Base-by-base conservation (phyloP, 2,888 invertebrate genomes). In the Pseudococcus jackbeardsleyi region DNA sequence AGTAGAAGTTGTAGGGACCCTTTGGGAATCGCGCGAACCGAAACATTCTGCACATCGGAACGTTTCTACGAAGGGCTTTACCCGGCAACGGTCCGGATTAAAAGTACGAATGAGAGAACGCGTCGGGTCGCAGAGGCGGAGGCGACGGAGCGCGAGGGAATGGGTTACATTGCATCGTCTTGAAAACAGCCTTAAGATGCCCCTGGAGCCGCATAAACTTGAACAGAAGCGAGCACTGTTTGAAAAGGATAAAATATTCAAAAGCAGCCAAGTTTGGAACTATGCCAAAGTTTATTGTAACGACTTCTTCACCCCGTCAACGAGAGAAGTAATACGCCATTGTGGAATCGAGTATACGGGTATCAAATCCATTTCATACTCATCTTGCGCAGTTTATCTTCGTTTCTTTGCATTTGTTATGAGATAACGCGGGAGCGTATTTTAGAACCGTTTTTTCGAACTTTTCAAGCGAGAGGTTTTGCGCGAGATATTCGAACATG, bases 101-200 rank as follows among this genome's bases (percentile, higher is more conserved):
- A 87, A 87, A 87, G 87, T 87, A 64, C 64, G 86, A 26, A 86
- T 22, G 39, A 59, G n/a, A 11, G 48, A 68, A 72, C 9, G 26
- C 72, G 68, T 72, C 33, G 64, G 33, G 39, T 3, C n/a, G 54
- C 17, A 33, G 26, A 0, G 17, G 59, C 85, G 85, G 59, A 19
- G 26, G 19, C 22, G 85, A 11, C 39, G 64, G 26, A 72, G 85
- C 15, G 59, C 5, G 50, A 33, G 17, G 85, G 64, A 12, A 33
- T 42, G 87, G 87, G 87, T 82, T 87, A 87, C 77, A 79, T 87
- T 33, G 87, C 87, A 82, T 87, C 87, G 87, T 87, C 87, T 87
- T 87, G 79, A 87, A 87, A 87, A 87, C 87, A 87, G 87, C 87
- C 87, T 87, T 87, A 87, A 87, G 87, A 87, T 87, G 82, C 87